These are phyloP conservation scores for Hyperopisus bebe DNA, from an alignment of 2,113 vertebrate species.

Conservation along the genomic window DNA sequence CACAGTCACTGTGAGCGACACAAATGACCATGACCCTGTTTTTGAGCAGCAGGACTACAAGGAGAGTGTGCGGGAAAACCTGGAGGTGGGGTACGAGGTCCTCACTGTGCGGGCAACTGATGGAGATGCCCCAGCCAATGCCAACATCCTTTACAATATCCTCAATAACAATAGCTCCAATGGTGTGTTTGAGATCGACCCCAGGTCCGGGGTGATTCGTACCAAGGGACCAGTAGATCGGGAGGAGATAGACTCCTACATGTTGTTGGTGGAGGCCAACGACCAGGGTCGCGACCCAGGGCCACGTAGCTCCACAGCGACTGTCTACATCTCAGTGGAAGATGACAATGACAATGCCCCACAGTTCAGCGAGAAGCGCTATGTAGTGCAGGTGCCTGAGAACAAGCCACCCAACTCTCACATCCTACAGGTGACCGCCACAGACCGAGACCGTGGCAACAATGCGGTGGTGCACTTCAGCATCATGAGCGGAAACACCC, in stretches of 20 bases:
- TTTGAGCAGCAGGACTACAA: conserved; percentile 90
- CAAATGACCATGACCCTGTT: conserved; percentile 81
- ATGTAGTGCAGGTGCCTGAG: conserved; percentile 79
- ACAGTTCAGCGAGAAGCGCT: conserved; percentile 89
- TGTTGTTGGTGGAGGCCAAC: conserved; percentile 77
- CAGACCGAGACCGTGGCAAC: conserved; percentile 79
- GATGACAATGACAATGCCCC: conserved; percentile 92
- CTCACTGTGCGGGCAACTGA: conserved; percentile 88
- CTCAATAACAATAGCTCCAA: conserved; percentile 64
- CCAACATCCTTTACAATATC: conserved; percentile 83
- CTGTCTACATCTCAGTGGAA: conserved; percentile 77
- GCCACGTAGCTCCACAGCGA: conserved; percentile 78
- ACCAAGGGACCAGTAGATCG: conserved; percentile 82
- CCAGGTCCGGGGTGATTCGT: conserved; percentile 83
- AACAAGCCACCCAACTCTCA: conserved; percentile 69
- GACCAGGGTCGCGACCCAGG: conserved; percentile 85
- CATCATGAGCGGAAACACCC: conserved; percentile 91
- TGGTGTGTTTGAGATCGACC: conserved; percentile 83
- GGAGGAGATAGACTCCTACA: conserved; percentile 77
- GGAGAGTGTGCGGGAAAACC: conserved; percentile 87
- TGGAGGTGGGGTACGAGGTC: conserved; percentile 94
- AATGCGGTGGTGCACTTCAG: conserved; percentile 90
- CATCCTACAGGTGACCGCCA: conserved; percentile 77
- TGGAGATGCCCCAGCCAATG: conserved; percentile 78
- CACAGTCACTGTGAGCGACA: conserved; percentile 76